phyloP scores from a whole-genome alignment of 2,113 vertebrate species.

The Potamarius usumacintae region DNA sequence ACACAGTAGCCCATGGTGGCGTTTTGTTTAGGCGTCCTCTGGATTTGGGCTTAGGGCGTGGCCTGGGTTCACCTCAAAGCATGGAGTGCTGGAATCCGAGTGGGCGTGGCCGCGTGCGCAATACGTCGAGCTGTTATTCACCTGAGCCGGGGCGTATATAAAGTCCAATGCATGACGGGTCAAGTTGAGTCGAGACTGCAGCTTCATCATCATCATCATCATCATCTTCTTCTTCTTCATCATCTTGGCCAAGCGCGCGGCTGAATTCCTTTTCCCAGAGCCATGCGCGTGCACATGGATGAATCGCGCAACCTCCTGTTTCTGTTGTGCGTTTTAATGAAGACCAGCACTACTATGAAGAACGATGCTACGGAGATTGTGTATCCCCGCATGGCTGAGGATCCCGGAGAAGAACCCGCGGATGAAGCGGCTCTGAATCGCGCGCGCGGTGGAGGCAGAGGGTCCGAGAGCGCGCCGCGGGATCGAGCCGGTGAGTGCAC shows the following conservation, averaged over 20 bases:
- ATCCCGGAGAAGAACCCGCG: slow-evolving; percentile 59
- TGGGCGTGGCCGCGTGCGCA: slow-evolving; percentile 20
- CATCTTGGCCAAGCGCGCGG: background rate
- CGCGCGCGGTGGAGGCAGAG: slow-evolving; percentile 84
- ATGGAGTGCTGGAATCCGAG: background rate
- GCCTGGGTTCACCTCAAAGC: slow-evolving; percentile 24
- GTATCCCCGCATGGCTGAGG: slow-evolving; percentile 75
- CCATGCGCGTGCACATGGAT: slow-evolving; percentile 79
- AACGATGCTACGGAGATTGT: slow-evolving; percentile 92
- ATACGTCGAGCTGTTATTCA: slow-evolving; percentile 63
- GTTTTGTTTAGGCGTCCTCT: slow-evolving; percentile 1
- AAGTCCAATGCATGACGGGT: slow-evolving; percentile 33
- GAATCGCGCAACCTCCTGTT: slow-evolving; percentile 77
- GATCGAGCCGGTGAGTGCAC: slow-evolving; percentile 81
- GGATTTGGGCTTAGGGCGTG: background rate
- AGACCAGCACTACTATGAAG: slow-evolving; percentile 82
- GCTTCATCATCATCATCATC: slow-evolving; percentile 1
- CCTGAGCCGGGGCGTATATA: slow-evolving; percentile 77
- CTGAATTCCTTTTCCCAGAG: slow-evolving; percentile 3
- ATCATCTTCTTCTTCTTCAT: no score
- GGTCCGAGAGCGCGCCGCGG: slow-evolving; percentile 64
- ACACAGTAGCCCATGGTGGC: background rate
- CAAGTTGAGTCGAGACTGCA: background rate
- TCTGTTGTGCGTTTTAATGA: slow-evolving; percentile 79
- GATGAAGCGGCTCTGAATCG: slow-evolving; percentile 67